phyloP scores from a whole-genome alignment of 1,140 invertebrate species.

The Drosophila kikkawai region DNA sequence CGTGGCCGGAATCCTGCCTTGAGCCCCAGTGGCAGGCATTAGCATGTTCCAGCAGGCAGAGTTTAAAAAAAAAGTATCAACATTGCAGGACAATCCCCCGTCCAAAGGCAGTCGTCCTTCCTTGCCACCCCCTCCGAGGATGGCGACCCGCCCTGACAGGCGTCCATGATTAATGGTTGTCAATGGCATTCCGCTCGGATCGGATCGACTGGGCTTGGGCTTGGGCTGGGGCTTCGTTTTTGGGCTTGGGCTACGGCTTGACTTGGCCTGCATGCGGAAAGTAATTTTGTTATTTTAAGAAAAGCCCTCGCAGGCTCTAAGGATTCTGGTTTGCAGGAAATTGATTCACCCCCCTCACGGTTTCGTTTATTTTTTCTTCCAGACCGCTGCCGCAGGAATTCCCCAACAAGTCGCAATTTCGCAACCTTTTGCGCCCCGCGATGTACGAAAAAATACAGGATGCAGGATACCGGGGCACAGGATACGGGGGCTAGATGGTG shows the following conservation, averaged over 20 bases:
- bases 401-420: constrained; percentile 75
- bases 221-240: neutral
- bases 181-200: constrained; percentile 74
- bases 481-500: constrained; percentile 49
- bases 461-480: constrained; percentile 13
- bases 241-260: constrained; percentile 21
- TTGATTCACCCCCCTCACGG: constrained; percentile 66
- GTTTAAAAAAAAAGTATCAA: constrained; percentile 61
- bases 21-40: constrained; percentile 75
- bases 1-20: constrained; percentile 72
- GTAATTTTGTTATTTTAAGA: constrained; percentile 85
- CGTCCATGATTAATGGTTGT: constrained; percentile 85
- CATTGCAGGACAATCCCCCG: constrained; percentile 70
- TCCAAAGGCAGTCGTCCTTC: constrained; percentile 1
- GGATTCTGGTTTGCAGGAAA: constrained; percentile 68
- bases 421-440: constrained; percentile 79
- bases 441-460: constrained; percentile 26
- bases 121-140: constrained; percentile 25
- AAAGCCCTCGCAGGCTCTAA: constrained; percentile 63
- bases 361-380: constrained; percentile 59
- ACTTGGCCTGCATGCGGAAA: constrained; percentile 70
- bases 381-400: constrained; percentile 74
- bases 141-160: constrained; percentile 79
- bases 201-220: constrained; percentile 20
- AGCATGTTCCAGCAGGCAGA: constrained; percentile 73